Evolutionary conservation across 2,113 vertebrate species (phyloP), one percentile per base, ranked within the genome.

Genomic region (Numida meleagris): DNA sequence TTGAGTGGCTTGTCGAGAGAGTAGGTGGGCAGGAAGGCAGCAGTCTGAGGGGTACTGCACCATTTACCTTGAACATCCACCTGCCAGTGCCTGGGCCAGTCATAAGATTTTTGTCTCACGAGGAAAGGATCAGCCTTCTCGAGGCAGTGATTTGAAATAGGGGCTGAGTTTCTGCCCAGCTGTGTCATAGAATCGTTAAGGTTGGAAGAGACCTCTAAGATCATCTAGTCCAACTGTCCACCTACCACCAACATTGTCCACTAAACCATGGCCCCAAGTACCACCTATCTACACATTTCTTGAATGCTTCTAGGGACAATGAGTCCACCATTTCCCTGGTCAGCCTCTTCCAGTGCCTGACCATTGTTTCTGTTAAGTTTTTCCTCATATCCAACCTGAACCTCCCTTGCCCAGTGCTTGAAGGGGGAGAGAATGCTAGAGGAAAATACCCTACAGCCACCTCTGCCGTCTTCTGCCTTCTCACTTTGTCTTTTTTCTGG

Each of bases 161-260:
- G 5, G 19, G 4, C 7, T 0, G 1, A 62, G 8, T 12, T 63
- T 84, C 38, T 67, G 33, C 25, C 10, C 27, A 43, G 31, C 14
- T 4, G 6, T 6, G 53, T 33, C 53, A 31, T 53, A 53, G 25
- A 53, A 29, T 29, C 25, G 27, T 51, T 51, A 16, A 53, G 15
- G 51, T 29, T 53, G 27, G 51, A 29, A 53, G 29, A 53, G 27
- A 53, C 14, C 27, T 53, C 51, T 53, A 53, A 53, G 51, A 53
- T 53, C 25, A 29, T 29, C 51, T 14, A 16, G 51, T 53, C 51
- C 51, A 53, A 31, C 51, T 27, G 27, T 17, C 51, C 14, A 17
- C 27, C 14, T 53, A 16, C 51, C 51, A 53, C 27, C 51, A 53
- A 53, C 29, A 53, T 10, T 31, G 51, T 31, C 27, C 9, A 6